Evolutionary conservation across 2,888 invertebrate genomes (phyloP), one percentile per base, ranked within the genome.

Genomic region (Arrhopalites spinosus): DNA sequence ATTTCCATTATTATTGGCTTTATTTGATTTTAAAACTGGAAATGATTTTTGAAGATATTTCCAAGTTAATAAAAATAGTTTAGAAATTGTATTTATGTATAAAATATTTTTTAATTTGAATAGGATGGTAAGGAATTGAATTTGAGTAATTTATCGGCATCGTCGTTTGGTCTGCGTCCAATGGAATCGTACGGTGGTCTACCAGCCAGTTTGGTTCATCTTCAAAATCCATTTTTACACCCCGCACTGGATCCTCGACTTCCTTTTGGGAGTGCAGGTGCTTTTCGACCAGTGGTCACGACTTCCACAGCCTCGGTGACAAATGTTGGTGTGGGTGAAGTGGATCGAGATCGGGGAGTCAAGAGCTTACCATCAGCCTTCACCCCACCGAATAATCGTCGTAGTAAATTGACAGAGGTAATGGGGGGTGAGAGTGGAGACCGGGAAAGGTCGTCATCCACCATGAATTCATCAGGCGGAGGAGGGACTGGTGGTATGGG

Each of bases 141-240:
- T 66, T 78, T 81, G 73, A 80, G 77, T 67, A 73, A 81, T 30
- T 78, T 80, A 45, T 80, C 74, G 61, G 76, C 80, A 47, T 82
- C 88, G 20, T 84, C 87, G 64, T 87, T 88, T 79, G 87, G 88
- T 47, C 85, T 88, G 47, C 86, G 88, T 64, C 88, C 88, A 81
- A 88, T 88, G 87, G 88, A 88, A 81, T 87, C 87, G 30, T 88
- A 88, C 83, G 90, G 91, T 85, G 90, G 90, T 78, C 86, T 90
- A 27, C 88, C 88, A 27, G 89, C 89, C 73, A 91, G 91, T 86
- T 89, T 91, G 82, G 87, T 91, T 84, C 91, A 91, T 84, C 87
- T 91, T 83, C 91, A 91, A 84, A 91, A 91, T 80, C 91, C 91
- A 85, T 90, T 91, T 84, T 87, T 91, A 78, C 91, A 91, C 83